These are phyloP conservation scores for Pseudachorutes palmiensis DNA, from an alignment of 1,140 invertebrate species.

Conservation along the genomic window DNA sequence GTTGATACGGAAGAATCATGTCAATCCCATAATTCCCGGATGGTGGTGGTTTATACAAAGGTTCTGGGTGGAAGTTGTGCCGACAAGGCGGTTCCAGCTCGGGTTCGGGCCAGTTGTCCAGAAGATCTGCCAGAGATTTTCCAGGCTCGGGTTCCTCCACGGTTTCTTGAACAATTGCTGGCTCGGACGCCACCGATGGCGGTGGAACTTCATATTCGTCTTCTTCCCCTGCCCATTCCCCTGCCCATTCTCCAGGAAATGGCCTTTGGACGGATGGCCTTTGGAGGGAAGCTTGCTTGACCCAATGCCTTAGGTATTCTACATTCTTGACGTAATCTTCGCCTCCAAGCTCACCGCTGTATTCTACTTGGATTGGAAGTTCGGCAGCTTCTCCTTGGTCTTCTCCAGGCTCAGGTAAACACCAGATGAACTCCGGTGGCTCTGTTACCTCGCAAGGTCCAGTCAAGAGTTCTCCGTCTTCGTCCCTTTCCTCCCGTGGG, in stretches of 20 bases:
- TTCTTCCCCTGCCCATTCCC: too few relatives aligned
- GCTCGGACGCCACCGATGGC: too few relatives aligned
- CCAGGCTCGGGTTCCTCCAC: neutral
- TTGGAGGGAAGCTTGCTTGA: too few relatives aligned
- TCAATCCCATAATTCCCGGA: constrained; percentile 16
- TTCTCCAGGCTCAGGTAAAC: neutral
- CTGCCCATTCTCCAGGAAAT: too few relatives aligned
- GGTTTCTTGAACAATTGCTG: neutral
- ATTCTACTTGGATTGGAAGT: too few relatives aligned
- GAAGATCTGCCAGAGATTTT: neutral
- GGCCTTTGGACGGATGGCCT: neutral
- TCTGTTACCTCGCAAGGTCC: neutral
- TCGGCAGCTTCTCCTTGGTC: neutral
- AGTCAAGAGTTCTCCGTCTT: neutral
- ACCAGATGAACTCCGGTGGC: neutral
- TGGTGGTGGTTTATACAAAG: constrained; percentile 6
- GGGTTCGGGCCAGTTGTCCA: too few relatives aligned
- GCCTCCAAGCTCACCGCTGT: too few relatives aligned
- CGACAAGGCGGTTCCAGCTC: neutral
- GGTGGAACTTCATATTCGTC: too few relatives aligned
- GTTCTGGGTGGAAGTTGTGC: neutral
- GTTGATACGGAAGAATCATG: neutral
- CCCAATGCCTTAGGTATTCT: too few relatives aligned
- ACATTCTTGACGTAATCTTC: too few relatives aligned
- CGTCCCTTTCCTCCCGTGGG: neutral